A percentile compares a stretch with the other conserved stretches of the same genome.
Evolutionary conservation across 1,140 invertebrate genomes (phyloP).

Genomic region (Anastrepha obliqua): DNA sequence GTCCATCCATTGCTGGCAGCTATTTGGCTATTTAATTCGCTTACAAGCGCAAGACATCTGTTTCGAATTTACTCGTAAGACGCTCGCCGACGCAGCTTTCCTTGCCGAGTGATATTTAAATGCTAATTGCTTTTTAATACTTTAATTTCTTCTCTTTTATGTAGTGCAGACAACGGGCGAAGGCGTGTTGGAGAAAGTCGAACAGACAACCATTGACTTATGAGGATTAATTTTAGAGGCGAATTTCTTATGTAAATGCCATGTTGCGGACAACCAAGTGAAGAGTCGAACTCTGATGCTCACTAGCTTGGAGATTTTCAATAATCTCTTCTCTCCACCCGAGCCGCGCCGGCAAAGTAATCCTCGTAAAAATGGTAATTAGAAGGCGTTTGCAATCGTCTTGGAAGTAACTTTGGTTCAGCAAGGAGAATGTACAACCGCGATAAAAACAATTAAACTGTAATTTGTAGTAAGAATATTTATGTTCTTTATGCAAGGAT

Average conservation of each 20-base stretch:
- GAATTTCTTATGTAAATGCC: conserved; percentile 73
- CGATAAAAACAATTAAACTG: conserved; percentile 53
- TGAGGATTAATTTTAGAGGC: conserved; percentile 74
- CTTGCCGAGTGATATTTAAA: conserved; percentile 62
- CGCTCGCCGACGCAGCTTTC: background rate
- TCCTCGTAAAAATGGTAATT: conserved; percentile 54
- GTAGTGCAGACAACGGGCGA: background rate
- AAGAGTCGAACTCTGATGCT: background rate
- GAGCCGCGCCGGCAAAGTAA: background rate
- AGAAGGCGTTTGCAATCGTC: conserved; percentile 49
- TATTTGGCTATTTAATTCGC: conserved; percentile 18
- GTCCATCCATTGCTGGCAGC: background rate
- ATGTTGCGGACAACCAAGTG: conserved; percentile 38
- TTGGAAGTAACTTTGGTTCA: background rate
- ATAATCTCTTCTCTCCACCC: background rate
- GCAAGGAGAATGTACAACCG: conserved; percentile 33
- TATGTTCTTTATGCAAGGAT: conserved; percentile 22
- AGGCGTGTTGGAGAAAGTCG: background rate
- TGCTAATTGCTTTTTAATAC: conserved; percentile 74
- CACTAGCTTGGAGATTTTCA: background rate
- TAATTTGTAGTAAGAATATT: conserved; percentile 51
- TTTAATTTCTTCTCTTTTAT: conserved; percentile 64
- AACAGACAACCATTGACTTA: conserved; percentile 63
- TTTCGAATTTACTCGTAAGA: conserved; percentile 56
- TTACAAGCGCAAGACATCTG: conserved; percentile 55